A percentile compares a stretch with the other conserved stretches of the same genome.
Conservation (phyloP, 2,113 vertebrate genomes). For the Recurvirostra avosetta region DNA sequence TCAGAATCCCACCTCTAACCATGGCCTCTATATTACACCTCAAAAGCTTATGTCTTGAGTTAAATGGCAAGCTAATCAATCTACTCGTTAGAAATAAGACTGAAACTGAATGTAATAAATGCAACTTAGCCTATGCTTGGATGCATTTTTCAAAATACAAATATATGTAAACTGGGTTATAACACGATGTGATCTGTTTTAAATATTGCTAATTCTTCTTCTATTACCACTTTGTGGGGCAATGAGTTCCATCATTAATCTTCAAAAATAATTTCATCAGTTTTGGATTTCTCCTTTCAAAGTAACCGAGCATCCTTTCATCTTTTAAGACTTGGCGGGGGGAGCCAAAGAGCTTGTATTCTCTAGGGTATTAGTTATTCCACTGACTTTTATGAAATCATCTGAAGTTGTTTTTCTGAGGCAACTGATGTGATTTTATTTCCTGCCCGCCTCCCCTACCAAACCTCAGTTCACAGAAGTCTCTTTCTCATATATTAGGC, state of each 20-base stretch:
- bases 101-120: background rate
- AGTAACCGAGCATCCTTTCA: background rate
- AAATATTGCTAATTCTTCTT: background rate
- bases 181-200: background rate
- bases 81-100: background rate
- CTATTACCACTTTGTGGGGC: background rate
- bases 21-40: background rate
- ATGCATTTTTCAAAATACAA: background rate
- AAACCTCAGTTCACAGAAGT: background rate
- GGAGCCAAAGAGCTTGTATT: background rate
- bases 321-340: background rate
- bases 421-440: background rate
- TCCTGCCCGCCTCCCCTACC: accelerated
- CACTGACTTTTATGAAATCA: background rate
- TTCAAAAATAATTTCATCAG: background rate
- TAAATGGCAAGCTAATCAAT: background rate
- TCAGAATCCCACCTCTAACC: background rate
- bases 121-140: background rate
- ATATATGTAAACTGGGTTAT: background rate
- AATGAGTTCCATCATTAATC: background rate
- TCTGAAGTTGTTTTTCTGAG: background rate
- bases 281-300: background rate
- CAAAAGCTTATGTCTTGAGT: background rate
- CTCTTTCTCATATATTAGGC: background rate
- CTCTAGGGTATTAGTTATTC: background rate